Conservation (phyloP, 1,140 invertebrate genomes). For the Apis laboriosa region DNA sequence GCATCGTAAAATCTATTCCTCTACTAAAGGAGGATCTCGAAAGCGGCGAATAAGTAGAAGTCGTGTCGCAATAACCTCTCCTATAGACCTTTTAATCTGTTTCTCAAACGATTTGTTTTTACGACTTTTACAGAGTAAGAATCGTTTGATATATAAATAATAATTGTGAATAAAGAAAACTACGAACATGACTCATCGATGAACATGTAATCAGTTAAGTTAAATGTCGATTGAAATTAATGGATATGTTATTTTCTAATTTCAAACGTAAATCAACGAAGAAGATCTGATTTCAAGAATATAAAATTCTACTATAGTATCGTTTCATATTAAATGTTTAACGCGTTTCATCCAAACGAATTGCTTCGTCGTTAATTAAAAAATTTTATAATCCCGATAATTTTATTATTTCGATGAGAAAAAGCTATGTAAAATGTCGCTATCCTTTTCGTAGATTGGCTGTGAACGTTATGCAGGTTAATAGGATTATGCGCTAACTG, state of each 20-base stretch:
- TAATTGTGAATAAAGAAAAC: constrained; percentile 1
- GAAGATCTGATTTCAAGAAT: no score
- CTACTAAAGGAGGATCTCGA: neutral
- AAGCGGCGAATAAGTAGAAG: neutral
- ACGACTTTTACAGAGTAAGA: neutral
- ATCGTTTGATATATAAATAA: neutral
- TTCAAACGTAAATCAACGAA: no score
- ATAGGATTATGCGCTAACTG: constrained; percentile 15
- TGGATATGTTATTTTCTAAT: no score
- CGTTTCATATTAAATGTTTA: neutral
- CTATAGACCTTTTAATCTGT: neutral
- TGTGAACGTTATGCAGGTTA: neutral
- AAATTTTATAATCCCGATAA: no score
- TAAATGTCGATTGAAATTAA: no score
- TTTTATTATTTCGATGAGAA: neutral
- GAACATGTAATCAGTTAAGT: no score
- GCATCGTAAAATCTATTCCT: constrained; percentile 8
- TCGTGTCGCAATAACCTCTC: neutral
- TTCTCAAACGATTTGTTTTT: neutral
- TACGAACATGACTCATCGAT: neutral
- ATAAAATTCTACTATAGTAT: no score
- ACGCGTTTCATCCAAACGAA: neutral
- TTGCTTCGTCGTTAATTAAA: neutral
- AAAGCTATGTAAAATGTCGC: no score
- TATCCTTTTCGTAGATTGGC: neutral